Conservation (phyloP, 2,797 vertebrate genomes). For the Philypnodon macrostomus region DNA sequence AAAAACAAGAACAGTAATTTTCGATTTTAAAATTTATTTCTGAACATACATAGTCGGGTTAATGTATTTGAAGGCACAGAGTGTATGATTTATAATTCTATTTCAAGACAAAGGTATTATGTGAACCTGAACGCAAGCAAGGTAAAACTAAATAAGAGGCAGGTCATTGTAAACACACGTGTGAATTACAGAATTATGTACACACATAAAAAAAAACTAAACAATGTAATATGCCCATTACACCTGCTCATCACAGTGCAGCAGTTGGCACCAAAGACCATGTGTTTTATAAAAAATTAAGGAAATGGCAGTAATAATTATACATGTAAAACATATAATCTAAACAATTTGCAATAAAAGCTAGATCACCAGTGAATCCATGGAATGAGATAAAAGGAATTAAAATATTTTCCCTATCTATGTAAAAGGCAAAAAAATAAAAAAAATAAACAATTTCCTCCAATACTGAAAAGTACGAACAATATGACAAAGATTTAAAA, state of each 20-base stretch:
- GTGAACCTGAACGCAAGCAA: not conserved
- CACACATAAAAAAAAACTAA: not conserved
- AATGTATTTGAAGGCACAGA: constrained; percentile 50
- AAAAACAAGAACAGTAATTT: not conserved
- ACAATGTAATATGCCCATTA: constrained; percentile 14
- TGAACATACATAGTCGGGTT: constrained; percentile 21
- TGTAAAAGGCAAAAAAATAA: constrained; percentile 6
- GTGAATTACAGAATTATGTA: constrained; percentile 3
- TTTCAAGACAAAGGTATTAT: not conserved
- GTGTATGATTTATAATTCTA: constrained; percentile 11
- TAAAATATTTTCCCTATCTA: constrained; percentile 17
- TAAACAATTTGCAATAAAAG: constrained; percentile 23
- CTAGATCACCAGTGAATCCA: constrained; percentile 6
- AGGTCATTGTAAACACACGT: constrained; percentile 33
- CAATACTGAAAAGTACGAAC: not conserved
- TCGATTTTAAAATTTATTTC: constrained; percentile 43
- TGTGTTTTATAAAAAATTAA: constrained; percentile 16
- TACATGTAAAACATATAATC: constrained; percentile 1
- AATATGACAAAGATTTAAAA: constrained; percentile 4
- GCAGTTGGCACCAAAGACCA: constrained; percentile 40
- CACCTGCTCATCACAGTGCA: constrained; percentile 50
- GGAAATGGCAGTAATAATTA: constrained; percentile 25
- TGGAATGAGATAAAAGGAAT: constrained; percentile 51
- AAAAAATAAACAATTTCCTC: not conserved
- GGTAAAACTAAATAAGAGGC: constrained; percentile 8